Evolutionary conservation across 2,888 invertebrate genomes (phyloP).

Genomic region (Polylopha cassiicola): DNA sequence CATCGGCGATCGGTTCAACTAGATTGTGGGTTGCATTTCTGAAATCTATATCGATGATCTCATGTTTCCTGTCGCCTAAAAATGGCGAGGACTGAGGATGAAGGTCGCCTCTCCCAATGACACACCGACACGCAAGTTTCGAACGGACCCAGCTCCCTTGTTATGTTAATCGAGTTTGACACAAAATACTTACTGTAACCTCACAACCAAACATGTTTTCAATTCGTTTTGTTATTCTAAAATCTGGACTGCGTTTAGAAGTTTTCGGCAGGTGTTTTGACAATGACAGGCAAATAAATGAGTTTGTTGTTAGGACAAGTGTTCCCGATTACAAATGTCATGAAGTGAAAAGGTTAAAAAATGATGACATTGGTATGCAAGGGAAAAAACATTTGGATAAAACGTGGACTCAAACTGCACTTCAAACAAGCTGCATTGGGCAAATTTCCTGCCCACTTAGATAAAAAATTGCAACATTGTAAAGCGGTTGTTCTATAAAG

Average conservation of each 20-base stretch:
- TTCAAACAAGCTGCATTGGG: no score
- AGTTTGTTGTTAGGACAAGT: no score
- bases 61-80: conserved; percentile 27
- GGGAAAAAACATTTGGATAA: no score
- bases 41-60: conserved; percentile 37
- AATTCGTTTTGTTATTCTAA: conserved; percentile 8
- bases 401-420: no score
- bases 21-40: conserved; percentile 26
- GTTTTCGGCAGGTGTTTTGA: conserved; percentile 7
- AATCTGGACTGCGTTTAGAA: conserved; percentile 1
- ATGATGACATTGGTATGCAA: no score
- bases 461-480: conserved; percentile 15
- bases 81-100: conserved; percentile 38
- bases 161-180: conserved; percentile 46
- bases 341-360: no score
- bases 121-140: conserved; percentile 32
- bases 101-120: conserved; percentile 37
- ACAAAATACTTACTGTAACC: conserved; percentile 24
- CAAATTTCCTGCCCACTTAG: conserved; percentile 9
- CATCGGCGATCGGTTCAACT: conserved; percentile 26
- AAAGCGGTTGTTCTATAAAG: conserved; percentile 10
- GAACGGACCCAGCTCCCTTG: conserved; percentile 37
- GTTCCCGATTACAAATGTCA: no score
- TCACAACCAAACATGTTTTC: conserved; percentile 5
- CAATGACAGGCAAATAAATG: conserved; percentile 2